phyloP scores from a whole-genome alignment of 1,140 invertebrate genomes.

The Octopus sinensis region DNA sequence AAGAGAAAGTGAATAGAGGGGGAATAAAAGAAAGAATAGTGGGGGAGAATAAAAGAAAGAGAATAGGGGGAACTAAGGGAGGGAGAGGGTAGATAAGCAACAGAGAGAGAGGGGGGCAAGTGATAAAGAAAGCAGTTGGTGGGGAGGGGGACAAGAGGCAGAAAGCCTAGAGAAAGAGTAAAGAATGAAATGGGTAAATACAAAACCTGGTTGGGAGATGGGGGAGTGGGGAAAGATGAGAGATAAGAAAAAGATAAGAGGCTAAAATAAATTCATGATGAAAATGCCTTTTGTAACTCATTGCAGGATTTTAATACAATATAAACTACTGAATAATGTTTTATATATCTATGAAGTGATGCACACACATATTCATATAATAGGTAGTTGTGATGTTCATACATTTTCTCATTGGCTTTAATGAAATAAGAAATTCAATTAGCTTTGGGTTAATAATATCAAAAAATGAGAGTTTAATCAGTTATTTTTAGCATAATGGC shows the following conservation, averaged over 20 bases:
- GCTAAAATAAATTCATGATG: background rate
- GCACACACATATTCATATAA: too few relatives aligned
- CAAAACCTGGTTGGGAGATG: background rate
- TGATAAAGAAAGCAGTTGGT: background rate
- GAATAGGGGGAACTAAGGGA: background rate
- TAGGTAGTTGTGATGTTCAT: too few relatives aligned
- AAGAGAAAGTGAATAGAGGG: background rate
- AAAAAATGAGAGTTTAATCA: too few relatives aligned
- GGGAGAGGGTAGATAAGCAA: background rate
- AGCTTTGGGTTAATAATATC: too few relatives aligned
- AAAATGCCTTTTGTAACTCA: too few relatives aligned
- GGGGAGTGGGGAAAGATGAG: background rate
- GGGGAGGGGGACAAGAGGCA: background rate
- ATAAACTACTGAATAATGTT: too few relatives aligned
- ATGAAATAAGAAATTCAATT: too few relatives aligned
- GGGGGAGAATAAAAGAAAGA: background rate
- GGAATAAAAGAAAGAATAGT: background rate
- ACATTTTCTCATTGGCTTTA: too few relatives aligned
- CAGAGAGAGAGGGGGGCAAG: background rate
- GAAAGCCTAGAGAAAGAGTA: background rate
- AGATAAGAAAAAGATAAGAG: background rate
- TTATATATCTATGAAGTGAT: too few relatives aligned
- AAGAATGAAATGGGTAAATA: background rate
- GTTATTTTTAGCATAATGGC: too few relatives aligned
- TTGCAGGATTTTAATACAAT: too few relatives aligned